phyloP scores from a whole-genome alignment of 2,888 invertebrate species.

The Melieria picta region DNA sequence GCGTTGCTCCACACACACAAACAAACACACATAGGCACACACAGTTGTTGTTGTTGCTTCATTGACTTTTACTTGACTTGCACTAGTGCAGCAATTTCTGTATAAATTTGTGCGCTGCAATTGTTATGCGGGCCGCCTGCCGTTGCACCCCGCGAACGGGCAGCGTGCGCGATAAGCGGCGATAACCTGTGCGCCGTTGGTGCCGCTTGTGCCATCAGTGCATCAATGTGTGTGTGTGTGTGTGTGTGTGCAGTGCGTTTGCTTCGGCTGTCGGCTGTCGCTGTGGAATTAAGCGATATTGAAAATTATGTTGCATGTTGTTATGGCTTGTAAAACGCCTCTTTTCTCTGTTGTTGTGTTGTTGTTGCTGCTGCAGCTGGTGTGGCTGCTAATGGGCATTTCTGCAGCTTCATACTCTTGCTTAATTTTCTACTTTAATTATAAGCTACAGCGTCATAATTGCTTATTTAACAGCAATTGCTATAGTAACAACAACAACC shows the following conservation, averaged over 20 bases:
- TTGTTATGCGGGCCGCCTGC: too few species aligned
- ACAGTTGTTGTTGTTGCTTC: background rate
- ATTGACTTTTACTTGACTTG: background rate
- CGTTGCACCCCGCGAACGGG: too few species aligned
- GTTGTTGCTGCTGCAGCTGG: background rate
- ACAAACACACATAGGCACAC: background rate
- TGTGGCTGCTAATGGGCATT: background rate
- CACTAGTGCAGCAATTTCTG: background rate
- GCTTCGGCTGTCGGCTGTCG: background rate
- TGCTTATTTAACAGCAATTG: constrained; percentile 11
- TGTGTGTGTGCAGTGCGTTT: background rate
- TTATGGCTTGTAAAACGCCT: constrained; percentile 8
- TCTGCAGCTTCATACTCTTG: background rate
- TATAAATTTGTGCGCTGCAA: background rate
- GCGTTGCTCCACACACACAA: background rate
- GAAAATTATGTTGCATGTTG: constrained; percentile 18
- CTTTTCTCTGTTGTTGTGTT: background rate
- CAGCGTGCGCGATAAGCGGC: too few species aligned
- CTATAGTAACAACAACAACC: too few species aligned
- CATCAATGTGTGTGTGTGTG: background rate
- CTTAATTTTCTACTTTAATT: background rate
- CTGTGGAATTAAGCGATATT: background rate
- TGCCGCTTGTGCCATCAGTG: background rate
- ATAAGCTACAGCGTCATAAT: constrained; percentile 3
- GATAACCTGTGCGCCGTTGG: too few species aligned